These are phyloP conservation scores for Haemorhous mexicanus DNA, from an alignment of 2,113 vertebrate genomes.

Conservation along the genomic window DNA sequence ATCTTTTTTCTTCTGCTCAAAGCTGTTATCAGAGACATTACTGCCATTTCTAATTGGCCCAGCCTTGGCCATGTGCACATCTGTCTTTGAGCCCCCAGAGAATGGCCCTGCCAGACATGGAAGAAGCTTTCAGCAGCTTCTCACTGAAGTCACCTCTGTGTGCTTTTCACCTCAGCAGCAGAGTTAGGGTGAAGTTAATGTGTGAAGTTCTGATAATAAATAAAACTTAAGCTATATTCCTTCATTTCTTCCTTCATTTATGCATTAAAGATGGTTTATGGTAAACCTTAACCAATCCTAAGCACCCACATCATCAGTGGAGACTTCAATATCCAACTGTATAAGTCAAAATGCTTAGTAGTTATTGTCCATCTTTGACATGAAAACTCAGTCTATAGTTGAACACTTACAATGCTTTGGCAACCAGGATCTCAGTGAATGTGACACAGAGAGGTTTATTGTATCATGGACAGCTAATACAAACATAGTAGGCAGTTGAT, in stretches of 20 bases:
- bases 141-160: not conserved
- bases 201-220: not conserved
- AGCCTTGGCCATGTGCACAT: accelerated
- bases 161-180: not conserved
- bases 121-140: not conserved
- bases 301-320: too few species aligned
- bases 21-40: not conserved
- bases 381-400: not conserved
- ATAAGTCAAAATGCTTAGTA: not conserved
- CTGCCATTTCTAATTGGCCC: not conserved
- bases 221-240: not conserved
- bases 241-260: not conserved
- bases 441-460: not conserved
- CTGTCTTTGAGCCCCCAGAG: not conserved
- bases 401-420: not conserved
- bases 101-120: not conserved
- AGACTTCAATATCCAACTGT: not conserved
- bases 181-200: not conserved
- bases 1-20: not conserved
- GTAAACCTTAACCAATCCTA: not conserved
- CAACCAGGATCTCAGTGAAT: not conserved
- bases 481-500: not conserved
- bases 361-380: not conserved
- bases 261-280: accelerated
- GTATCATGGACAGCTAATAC: not conserved